A percentile compares a stretch with the other conserved stretches of the same genome.
Conservation (phyloP, 2,888 invertebrate genomes). For the Melieria crassipennis region DNA sequence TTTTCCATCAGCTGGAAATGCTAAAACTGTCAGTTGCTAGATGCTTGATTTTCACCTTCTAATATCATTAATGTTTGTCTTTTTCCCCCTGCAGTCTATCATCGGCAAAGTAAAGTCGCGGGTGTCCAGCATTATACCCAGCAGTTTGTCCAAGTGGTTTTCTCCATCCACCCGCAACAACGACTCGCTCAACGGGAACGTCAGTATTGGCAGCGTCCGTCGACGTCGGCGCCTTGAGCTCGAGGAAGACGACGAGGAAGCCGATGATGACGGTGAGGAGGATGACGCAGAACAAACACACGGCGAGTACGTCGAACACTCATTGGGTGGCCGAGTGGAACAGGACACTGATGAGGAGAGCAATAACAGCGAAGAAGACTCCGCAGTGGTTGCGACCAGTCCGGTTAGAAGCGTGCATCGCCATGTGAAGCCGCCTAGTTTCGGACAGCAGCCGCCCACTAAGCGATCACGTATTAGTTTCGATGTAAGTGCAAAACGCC, state of each 20-base stretch:
- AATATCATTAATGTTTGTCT: conserved; percentile 29
- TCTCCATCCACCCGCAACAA: conserved; percentile 52
- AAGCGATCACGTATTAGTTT: conserved; percentile 45
- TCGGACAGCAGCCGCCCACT: conserved; percentile 41
- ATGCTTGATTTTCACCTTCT: background rate
- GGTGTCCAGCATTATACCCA: conserved; percentile 61
- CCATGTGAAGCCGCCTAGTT: conserved; percentile 21
- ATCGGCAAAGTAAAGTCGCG: conserved; percentile 63
- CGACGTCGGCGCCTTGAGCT: conserved; percentile 56
- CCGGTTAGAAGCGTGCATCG: conserved; percentile 29
- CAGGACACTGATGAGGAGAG: conserved; percentile 40
- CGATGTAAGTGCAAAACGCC: conserved; percentile 40
- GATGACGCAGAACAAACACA: conserved; percentile 46
- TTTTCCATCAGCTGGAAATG: conserved; percentile 19
- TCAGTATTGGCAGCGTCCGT: conserved; percentile 37
- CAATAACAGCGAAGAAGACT: conserved; percentile 50
- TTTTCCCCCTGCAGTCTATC: conserved; percentile 56
- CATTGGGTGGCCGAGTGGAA: conserved; percentile 27
- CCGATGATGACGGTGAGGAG: conserved; percentile 50
- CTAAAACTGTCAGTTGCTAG: background rate
- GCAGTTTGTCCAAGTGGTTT: conserved; percentile 62
- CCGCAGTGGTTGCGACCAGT: conserved; percentile 1
- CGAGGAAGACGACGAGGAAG: conserved; percentile 49
- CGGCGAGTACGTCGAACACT: conserved; percentile 35
- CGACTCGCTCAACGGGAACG: conserved; percentile 43